Evolutionary conservation across 1,140 invertebrate species (phyloP).

Genomic region (Saccostrea glomerata): DNA sequence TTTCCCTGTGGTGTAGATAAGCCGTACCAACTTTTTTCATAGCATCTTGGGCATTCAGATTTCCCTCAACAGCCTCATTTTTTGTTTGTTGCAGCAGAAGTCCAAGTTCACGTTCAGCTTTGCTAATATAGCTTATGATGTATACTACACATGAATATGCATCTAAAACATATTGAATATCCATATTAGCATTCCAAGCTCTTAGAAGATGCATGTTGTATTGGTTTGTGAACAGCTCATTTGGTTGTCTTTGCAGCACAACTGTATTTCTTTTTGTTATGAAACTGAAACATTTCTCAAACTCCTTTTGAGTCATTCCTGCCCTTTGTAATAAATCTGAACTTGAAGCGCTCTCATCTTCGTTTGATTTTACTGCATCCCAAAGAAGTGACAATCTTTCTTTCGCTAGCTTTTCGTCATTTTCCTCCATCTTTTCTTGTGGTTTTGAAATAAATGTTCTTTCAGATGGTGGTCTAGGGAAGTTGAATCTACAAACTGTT

Average conservation of each 20-base stretch:
- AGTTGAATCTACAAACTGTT: neutral
- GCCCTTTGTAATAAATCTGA: neutral
- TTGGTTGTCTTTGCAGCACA: neutral
- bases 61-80: conserved; percentile 43
- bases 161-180: conserved; percentile 50
- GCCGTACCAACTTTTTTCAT: too few relatives aligned
- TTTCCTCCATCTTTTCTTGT: conserved; percentile 9
- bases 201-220: conserved; percentile 48
- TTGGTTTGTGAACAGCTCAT: conserved; percentile 51
- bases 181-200: conserved; percentile 59
- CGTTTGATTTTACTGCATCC: neutral
- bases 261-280: conserved; percentile 40
- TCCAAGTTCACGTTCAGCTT: conserved; percentile 51
- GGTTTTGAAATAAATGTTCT: conserved; percentile 40
- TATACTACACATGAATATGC: conserved; percentile 53
- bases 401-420: neutral
- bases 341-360: neutral
- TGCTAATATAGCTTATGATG: conserved; percentile 53
- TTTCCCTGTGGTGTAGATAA: conserved; percentile 54
- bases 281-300: conserved; percentile 38
- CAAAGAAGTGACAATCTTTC: neutral
- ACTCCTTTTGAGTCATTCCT: conserved; percentile 33
- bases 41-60: conserved; percentile 2
- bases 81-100: conserved; percentile 35
- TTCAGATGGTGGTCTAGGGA: conserved; percentile 43